phyloP scores from a whole-genome alignment of 2,888 invertebrate species.

The Callosobruchus maculatus region DNA sequence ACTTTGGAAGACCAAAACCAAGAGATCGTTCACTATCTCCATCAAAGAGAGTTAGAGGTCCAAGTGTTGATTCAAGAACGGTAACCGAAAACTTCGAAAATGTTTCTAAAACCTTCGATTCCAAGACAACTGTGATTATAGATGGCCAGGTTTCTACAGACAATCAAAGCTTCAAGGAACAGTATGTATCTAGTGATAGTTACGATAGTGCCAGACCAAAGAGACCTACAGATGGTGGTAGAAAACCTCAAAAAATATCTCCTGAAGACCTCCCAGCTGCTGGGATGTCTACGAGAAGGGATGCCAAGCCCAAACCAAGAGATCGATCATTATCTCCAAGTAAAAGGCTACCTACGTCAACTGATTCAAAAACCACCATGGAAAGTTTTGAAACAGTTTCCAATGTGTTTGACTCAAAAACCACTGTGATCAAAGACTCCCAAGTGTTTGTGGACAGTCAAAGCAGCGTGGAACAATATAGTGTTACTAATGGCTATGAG shows the following conservation, averaged over 20 bases:
- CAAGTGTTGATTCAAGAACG: slow-evolving; percentile 26
- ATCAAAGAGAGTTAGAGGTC: neutral
- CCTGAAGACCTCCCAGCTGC: slow-evolving; percentile 19
- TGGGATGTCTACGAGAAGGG: slow-evolving; percentile 11
- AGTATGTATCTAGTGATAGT: slow-evolving; percentile 25
- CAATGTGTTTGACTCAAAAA: slow-evolving; percentile 15
- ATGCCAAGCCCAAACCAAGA: neutral
- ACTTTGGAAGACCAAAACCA: neutral
- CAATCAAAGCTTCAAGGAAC: slow-evolving; percentile 31
- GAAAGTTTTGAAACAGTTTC: neutral
- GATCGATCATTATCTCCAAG: neutral
- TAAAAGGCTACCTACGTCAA: neutral
- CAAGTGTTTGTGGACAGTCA: slow-evolving; percentile 26
- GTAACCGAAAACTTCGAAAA: slow-evolving; percentile 28
- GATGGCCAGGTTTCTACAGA: slow-evolving; percentile 31
- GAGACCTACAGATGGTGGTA: neutral
- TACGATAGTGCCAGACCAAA: slow-evolving; percentile 11
- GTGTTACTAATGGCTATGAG: slow-evolving; percentile 18
- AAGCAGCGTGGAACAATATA: slow-evolving; percentile 30
- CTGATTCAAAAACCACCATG: neutral
- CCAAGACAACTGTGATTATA: slow-evolving; percentile 26
- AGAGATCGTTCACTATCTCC: neutral
- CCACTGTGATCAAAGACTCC: slow-evolving; percentile 19
- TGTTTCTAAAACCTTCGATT: slow-evolving; percentile 29
- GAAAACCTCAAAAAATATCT: slow-evolving; percentile 7